phyloP scores from a whole-genome alignment of 2,888 invertebrate genomes.

The Ichneumoninae sp. region DNA sequence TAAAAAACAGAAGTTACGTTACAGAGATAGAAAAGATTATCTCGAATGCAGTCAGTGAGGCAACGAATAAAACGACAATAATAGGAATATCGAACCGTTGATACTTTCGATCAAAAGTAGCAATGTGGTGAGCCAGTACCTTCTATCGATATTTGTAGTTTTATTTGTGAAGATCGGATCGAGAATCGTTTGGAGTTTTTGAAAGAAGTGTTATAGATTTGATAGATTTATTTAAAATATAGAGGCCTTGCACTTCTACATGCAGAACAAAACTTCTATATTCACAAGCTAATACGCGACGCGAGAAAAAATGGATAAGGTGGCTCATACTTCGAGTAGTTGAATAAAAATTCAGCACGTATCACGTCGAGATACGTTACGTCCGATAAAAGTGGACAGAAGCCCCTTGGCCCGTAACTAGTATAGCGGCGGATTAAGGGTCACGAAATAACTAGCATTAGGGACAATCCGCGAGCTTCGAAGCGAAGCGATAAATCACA shows the following conservation, averaged over 20 bases:
- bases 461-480: conserved; percentile 78
- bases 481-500: conserved; percentile 76
- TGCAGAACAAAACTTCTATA: no score
- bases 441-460: conserved; percentile 76
- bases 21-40: no score
- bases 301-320: neutral
- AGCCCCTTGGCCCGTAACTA: conserved; percentile 43
- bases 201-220: neutral
- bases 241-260: neutral
- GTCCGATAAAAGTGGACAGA: conserved; percentile 49
- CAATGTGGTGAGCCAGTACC: no score
- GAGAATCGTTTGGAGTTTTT: neutral
- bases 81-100: neutral
- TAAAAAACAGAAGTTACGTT: no score
- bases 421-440: conserved; percentile 59
- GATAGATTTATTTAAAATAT: neutral
- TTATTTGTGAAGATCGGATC: neutral
- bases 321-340: neutral
- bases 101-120: neutral
- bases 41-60: no score
- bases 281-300: neutral
- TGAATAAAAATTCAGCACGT: conserved; percentile 5
- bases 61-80: no score
- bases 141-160: no score
- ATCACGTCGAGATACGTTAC: conserved; percentile 11